Base-by-base conservation (phyloP, 1,140 invertebrate genomes). In the Eueides isabella region DNA sequence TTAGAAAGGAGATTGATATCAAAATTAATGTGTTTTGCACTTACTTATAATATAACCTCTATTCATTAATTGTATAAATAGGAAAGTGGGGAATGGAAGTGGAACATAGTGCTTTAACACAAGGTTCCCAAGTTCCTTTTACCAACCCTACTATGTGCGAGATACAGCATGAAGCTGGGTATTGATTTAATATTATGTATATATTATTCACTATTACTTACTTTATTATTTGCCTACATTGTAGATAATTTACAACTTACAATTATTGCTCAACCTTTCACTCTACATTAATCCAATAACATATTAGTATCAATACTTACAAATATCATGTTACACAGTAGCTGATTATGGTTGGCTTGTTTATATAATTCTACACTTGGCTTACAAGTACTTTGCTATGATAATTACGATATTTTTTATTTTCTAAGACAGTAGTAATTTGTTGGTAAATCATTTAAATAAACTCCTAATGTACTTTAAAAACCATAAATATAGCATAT, bases 301-400 rank as follows among this genome's bases (percentile, higher is more conserved):
- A 63, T 63, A 63, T 63, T 12, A n/a, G 30, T 63, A 63, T 63
- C 26, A 30, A 63, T 63, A 63, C 29, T n/a, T 63, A 63, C 11
- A 30, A n/a, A 12, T 63, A 30, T 63, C 61, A 63, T 30, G 61
- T 63, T 31, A 48, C 44, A 61, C 26, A 63, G 61, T 63, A 63
- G 61, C 9, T 26, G 19, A 23, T 4, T 55, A 14, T 55, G n/a
- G 7, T 55, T 55, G 48, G 23, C 23, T 26, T n/a, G 4, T 55
- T 55, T 55, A 26, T 55, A 23, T 11, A 55, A 26, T 23, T n/a
- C 9, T 55, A 2, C 9, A 26, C 3, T 12, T 23, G 23, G 26
- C 16, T 44, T 14, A 55, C 11, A 55, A 14, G 11, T 55, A 26
- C 12, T 44, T 38, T 38, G 4, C 35, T 38, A 1, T n/a, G 16